A percentile compares a stretch with the other conserved stretches of the same genome.
Evolutionary conservation across 2,797 vertebrate species (phyloP).

Genomic region (Malacoraja senta): DNA sequence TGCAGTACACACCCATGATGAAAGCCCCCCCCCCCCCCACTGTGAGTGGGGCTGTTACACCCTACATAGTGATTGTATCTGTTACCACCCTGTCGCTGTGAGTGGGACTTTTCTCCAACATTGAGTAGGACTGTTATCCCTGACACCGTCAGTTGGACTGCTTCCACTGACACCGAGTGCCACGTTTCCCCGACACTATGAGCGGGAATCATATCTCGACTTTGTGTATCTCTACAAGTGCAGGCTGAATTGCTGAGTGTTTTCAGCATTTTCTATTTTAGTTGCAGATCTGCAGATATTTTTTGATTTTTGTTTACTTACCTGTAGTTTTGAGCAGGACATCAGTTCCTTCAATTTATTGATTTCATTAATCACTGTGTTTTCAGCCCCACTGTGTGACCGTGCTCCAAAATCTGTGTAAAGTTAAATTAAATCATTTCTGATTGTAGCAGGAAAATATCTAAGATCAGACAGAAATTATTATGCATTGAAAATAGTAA

Average conservation of each 20-base stretch:
- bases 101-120: too few species aligned
- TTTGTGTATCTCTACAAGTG: too few species aligned
- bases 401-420: neutral
- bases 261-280: too few species aligned
- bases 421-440: neutral
- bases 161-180: too few species aligned
- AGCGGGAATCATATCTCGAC: too few species aligned
- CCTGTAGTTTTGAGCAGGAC: constrained; percentile 31
- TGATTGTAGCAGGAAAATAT: neutral
- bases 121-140: too few species aligned
- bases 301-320: neutral
- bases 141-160: too few species aligned
- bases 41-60: neutral
- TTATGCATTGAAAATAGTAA: neutral
- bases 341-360: constrained; percentile 26
- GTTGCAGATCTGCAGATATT: too few species aligned
- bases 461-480: too few species aligned
- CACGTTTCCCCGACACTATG: too few species aligned
- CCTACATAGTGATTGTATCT: neutral
- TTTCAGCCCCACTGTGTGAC: neutral
- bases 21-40: neutral
- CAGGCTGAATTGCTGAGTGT: too few species aligned
- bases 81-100: too few species aligned
- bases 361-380: neutral
- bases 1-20: neutral